Evolutionary conservation across 2,113 vertebrate genomes (phyloP).

Genomic region (Pangasianodon hypophthalmus): DNA sequence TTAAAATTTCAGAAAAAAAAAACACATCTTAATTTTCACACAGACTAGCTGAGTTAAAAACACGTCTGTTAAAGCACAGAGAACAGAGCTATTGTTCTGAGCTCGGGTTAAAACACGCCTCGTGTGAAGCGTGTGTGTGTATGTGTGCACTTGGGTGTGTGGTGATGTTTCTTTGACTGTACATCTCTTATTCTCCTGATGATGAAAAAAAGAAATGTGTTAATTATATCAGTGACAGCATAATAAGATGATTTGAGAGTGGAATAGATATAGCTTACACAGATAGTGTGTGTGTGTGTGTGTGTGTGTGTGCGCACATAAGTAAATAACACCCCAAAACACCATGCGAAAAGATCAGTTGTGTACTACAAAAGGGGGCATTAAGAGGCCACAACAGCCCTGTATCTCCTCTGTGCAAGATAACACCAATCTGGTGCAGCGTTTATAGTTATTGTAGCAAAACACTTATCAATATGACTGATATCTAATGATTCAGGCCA

Average conservation of each 20-base stretch:
- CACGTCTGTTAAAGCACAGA: constrained; percentile 11
- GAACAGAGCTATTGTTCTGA: constrained; percentile 44
- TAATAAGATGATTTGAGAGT: constrained; percentile 67
- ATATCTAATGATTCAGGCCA: background rate
- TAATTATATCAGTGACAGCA: constrained; percentile 73
- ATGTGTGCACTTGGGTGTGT: constrained; percentile 34
- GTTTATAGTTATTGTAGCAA: background rate
- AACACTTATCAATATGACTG: background rate
- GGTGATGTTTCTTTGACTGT: constrained; percentile 53
- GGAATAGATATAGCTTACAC: constrained; percentile 59
- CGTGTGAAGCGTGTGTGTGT: background rate
- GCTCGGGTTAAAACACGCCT: constrained; percentile 5
- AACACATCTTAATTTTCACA: background rate
- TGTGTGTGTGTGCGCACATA: background rate
- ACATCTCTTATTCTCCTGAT: constrained; percentile 62
- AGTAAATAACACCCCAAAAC: background rate
- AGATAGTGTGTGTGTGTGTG: constrained; percentile 49
- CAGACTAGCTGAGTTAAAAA: constrained; percentile 5
- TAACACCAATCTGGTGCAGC: background rate
- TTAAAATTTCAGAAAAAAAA: constrained; percentile 29
- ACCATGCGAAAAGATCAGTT: background rate
- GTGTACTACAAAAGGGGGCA: background rate
- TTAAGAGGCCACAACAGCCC: background rate
- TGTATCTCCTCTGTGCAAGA: background rate
- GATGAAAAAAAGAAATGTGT: constrained; percentile 60